Base-by-base conservation (phyloP, 1,140 invertebrate genomes). In the Drosophila sturtevanti region DNA sequence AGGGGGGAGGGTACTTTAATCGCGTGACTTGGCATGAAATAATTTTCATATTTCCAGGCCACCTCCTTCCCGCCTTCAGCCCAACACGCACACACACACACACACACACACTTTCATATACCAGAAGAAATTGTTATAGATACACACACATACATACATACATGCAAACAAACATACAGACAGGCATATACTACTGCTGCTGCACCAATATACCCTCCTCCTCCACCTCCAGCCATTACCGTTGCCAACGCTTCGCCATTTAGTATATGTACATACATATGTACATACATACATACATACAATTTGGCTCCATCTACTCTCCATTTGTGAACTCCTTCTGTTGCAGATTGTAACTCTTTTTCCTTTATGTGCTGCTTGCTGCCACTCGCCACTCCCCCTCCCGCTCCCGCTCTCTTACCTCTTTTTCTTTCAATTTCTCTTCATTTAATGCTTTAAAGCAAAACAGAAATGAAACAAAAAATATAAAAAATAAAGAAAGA, bases 1-100 rank as follows among this genome's bases (percentile, higher is more conserved):
- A 9, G 2, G 38, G 52, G 22, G 16, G 61, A 65, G 62, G 52
- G 60, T 48, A 75, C 72, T 77, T 77, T 62, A 84, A 77, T 84
- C 80, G 80, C 80, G 80, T 84, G 80, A 79, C 76, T 63, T 60
- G 68, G 58, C 64, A 61, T 66, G 59, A 79, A 76, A 82, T 72
- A 64, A 63, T 84, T 81, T 63, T 71, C 66, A 79, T 84, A 82
- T 79, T 79, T 84, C 72, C 64, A 72, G 80, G 75, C n/a, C n/a
- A n/a, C n/a, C n/a, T n/a, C n/a, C n/a, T n/a, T n/a, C n/a, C n/a
- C n/a, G 22, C 22, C 22, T 4, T 24, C 22, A 2, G 2, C 22
- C 75, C 70, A 44, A 35, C 44, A 38, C 68, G 58, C 51, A 65
- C 51, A 38, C 31, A 62, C 38, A 48, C 18, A 56, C 6, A 62